Evolutionary conservation across 2,797 vertebrate species (phyloP).

Genomic region (Xiphorhynchus erythropygius): DNA sequence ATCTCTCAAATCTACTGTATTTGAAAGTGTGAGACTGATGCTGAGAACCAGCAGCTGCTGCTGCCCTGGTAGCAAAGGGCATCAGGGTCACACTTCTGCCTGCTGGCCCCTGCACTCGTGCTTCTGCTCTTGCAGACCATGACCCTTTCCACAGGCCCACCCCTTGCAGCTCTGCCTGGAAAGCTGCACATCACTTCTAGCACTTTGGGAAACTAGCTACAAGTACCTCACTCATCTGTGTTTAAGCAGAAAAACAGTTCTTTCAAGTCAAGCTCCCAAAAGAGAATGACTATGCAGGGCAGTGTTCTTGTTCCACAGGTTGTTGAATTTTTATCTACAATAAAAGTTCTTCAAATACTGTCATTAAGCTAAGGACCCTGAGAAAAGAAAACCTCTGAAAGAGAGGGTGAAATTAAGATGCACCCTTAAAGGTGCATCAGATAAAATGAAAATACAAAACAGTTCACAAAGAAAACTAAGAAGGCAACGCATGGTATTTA

Average conservation of each 20-base stretch:
- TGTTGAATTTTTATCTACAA: neutral
- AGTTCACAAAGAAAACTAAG: neutral
- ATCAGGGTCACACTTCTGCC: neutral
- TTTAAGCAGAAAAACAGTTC: neutral
- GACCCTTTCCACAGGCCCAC: fast-evolving
- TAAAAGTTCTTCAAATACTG: neutral
- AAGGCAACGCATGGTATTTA: neutral
- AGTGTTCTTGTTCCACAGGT: neutral
- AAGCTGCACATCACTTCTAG: neutral
- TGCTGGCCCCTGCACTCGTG: fast-evolving
- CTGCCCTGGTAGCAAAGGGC: fast-evolving
- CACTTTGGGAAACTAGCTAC: neutral
- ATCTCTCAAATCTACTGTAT: neutral
- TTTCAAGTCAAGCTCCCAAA: constrained; percentile 1
- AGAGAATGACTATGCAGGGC: neutral
- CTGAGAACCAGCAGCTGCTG: neutral
- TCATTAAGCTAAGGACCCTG: neutral
- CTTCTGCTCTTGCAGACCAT: fast-evolving
- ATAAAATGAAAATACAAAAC: neutral
- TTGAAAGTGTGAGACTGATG: neutral
- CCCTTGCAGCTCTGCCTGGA: fast-evolving
- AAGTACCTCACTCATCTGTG: neutral
- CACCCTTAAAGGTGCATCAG: neutral
- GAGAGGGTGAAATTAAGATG: neutral
- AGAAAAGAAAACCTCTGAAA: neutral